Evolutionary conservation across 2,113 vertebrate genomes (phyloP).

Genomic region (Azemiops feae): DNA sequence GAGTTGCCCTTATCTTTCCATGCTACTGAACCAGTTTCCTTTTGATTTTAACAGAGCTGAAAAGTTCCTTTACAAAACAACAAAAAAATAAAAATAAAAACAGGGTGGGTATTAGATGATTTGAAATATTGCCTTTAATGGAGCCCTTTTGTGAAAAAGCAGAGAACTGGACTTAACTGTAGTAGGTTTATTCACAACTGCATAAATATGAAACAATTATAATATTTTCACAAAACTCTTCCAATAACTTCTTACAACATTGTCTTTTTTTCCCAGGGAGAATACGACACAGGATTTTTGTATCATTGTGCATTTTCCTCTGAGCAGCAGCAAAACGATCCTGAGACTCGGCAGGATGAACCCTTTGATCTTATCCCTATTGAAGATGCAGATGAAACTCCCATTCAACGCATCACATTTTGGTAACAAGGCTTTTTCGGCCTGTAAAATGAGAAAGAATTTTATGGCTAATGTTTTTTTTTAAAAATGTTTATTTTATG

Average conservation of each 20-base stretch:
- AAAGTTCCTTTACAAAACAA: not conserved
- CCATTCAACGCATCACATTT: slow-evolving; percentile 79
- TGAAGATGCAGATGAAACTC: slow-evolving; percentile 71
- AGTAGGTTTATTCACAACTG: not conserved
- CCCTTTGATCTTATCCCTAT: slow-evolving; percentile 79
- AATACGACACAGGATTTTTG: slow-evolving; percentile 86
- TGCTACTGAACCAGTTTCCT: not conserved
- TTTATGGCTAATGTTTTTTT: not conserved
- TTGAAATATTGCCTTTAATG: not conserved
- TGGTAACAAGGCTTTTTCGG: slow-evolving; percentile 71
- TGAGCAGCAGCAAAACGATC: slow-evolving; percentile 54
- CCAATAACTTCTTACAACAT: slow-evolving; percentile 9
- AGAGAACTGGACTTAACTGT: not conserved
- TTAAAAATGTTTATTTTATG: not conserved
- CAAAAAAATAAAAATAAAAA: too few species aligned
- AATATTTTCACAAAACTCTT: not conserved
- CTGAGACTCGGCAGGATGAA: slow-evolving; percentile 72
- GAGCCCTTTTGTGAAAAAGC: slow-evolving; percentile 1
- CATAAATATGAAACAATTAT: slow-evolving; percentile 31
- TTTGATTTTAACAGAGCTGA: not conserved
- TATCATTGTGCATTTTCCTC: slow-evolving; percentile 88
- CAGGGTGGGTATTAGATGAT: not conserved
- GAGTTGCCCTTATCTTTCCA: not conserved
- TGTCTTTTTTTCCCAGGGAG: slow-evolving; percentile 72
- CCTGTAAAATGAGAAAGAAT: not conserved